phyloP scores from a whole-genome alignment of 2,113 vertebrate genomes.

The Lycaon pictus region DNA sequence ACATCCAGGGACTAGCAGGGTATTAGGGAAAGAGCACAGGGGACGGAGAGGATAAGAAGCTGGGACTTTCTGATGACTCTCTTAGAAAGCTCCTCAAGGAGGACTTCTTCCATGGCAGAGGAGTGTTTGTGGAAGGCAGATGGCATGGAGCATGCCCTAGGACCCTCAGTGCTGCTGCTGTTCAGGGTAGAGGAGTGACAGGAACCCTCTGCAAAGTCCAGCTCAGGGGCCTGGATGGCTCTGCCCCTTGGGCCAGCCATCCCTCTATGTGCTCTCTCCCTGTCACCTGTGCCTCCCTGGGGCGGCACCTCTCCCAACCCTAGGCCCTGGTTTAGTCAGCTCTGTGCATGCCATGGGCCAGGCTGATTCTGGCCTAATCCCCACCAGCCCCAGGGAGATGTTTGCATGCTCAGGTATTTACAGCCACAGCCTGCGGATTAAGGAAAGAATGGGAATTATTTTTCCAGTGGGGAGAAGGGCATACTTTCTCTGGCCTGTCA shows the following conservation, averaged over 20 bases:
- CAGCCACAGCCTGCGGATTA: constrained; percentile 73
- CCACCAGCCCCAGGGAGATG: constrained; percentile 59
- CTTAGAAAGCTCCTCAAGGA: neutral
- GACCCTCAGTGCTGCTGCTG: neutral
- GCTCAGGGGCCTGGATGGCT: neutral
- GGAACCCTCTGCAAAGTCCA: neutral
- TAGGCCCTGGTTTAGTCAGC: neutral
- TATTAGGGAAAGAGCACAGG: neutral
- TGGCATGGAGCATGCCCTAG: accelerated
- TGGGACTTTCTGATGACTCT: too few species aligned
- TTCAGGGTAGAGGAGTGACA: neutral
- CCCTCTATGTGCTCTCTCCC: accelerated
- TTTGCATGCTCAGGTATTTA: constrained; percentile 76
- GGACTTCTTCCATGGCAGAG: neutral
- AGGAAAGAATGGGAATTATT: constrained; percentile 82
- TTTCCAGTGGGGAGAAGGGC: constrained; percentile 68
- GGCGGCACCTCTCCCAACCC: neutral
- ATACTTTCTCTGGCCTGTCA: constrained; percentile 48
- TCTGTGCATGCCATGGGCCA: neutral
- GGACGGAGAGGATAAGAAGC: neutral
- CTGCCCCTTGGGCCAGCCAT: neutral
- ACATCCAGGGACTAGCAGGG: neutral
- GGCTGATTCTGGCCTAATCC: constrained; percentile 68
- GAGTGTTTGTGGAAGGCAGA: neutral
- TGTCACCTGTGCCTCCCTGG: neutral